Conservation (phyloP, 2,113 vertebrate genomes). For the Gorsachius goisagi region DNA sequence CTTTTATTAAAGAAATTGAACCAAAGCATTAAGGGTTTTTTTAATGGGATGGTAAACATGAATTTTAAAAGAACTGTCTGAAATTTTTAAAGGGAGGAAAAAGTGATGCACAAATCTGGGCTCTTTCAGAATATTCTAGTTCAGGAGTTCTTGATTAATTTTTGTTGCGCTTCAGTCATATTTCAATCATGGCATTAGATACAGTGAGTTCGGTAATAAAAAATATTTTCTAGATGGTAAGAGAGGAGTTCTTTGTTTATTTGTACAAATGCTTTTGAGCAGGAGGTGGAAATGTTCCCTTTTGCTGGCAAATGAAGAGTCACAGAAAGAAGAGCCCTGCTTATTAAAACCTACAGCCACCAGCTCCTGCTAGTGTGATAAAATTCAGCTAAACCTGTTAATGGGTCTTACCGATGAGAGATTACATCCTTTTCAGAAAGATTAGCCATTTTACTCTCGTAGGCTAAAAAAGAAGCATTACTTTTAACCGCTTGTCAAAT, state of each 20-base stretch:
- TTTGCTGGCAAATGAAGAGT: not conserved
- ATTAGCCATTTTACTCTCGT: not conserved
- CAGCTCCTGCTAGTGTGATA: constrained; percentile 7
- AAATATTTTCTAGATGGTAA: not conserved
- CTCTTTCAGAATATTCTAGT: not conserved
- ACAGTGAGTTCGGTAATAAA: not conserved
- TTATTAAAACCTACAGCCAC: not conserved
- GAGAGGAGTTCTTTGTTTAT: not conserved
- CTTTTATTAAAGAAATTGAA: not conserved
- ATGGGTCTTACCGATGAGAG: not conserved
- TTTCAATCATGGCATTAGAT: not conserved
- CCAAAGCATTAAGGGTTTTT: not conserved
- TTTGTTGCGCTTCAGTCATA: not conserved
- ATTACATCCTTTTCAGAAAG: not conserved
- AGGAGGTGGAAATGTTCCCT: not conserved
- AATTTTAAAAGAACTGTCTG: not conserved
- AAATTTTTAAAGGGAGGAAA: not conserved
- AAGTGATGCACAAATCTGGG: not conserved
- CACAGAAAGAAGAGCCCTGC: not conserved
- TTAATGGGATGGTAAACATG: not conserved
- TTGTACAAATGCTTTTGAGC: not conserved
- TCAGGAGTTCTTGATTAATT: not conserved
- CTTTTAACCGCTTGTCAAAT: not conserved
- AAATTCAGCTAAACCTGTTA: constrained; percentile 26
- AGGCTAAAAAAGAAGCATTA: not conserved